phyloP scores from a whole-genome alignment of 2,888 invertebrate genomes.

The Vannuccia rotundouncinata region DNA sequence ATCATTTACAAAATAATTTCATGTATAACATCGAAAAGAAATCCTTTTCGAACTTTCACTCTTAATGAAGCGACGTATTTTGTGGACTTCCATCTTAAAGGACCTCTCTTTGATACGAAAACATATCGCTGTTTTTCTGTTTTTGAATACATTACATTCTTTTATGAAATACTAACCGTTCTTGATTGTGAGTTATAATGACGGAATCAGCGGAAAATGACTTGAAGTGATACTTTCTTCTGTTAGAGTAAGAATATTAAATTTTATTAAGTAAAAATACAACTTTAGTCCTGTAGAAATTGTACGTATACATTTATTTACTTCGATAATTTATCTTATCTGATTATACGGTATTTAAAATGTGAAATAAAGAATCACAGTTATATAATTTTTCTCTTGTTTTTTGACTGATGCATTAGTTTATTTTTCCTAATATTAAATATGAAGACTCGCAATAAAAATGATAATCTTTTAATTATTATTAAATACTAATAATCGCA shows the following conservation, averaged over 20 bases:
- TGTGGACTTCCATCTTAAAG: background rate
- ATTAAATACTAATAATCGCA: too few species aligned
- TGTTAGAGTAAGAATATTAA: background rate
- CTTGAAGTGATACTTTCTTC: background rate
- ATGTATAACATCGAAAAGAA: background rate
- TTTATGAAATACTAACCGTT: background rate
- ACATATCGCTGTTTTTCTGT: background rate
- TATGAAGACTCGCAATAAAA: too few species aligned
- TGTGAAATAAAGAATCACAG: background rate
- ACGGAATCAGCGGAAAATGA: background rate
- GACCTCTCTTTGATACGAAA: background rate
- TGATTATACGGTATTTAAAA: conserved; percentile 10
- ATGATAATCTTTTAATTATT: too few species aligned
- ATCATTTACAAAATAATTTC: conserved; percentile 3
- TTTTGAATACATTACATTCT: background rate
- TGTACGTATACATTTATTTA: background rate
- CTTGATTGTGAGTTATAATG: conserved; percentile 9
- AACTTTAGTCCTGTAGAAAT: background rate
- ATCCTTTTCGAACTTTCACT: conserved; percentile 10
- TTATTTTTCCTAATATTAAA: too few species aligned
- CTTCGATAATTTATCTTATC: background rate
- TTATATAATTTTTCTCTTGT: background rate
- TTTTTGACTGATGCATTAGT: too few species aligned
- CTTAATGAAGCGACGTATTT: background rate
- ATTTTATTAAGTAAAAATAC: background rate